A percentile compares a stretch with the other conserved stretches of the same genome.
Conservation (phyloP, 1,140 invertebrate genomes). For the Vollenhovia emeryi region DNA sequence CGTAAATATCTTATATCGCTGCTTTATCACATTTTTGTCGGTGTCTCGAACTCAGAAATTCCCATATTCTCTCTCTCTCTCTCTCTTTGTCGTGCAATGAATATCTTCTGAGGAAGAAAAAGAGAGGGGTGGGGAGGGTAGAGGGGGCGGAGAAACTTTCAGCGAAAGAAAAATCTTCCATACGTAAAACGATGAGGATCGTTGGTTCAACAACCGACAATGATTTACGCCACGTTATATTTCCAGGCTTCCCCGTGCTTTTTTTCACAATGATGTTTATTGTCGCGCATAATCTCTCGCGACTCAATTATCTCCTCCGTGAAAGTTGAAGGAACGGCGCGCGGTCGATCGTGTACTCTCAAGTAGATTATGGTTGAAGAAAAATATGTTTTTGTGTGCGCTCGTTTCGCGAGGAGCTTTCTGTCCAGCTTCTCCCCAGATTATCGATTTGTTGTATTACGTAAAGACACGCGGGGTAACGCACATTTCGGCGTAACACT, state of each 20-base stretch:
- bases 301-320: slow-evolving; percentile 46
- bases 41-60: neutral
- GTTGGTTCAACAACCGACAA: slow-evolving; percentile 60
- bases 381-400: slow-evolving; percentile 58
- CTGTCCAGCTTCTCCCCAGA: neutral
- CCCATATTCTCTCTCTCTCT: neutral
- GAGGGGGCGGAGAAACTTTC: neutral
- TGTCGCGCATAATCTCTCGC: slow-evolving; percentile 52
- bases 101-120: neutral
- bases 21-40: slow-evolving; percentile 10
- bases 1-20: slow-evolving; percentile 20
- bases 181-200: slow-evolving; percentile 7
- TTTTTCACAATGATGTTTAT: slow-evolving; percentile 57
- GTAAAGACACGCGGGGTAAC: neutral
- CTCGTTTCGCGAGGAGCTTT: neutral
- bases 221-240: slow-evolving; percentile 45
- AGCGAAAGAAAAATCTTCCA: slow-evolving; percentile 1
- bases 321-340: slow-evolving; percentile 51
- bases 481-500: neutral
- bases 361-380: slow-evolving; percentile 28
- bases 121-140: neutral
- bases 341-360: neutral
- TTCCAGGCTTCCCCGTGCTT: slow-evolving; percentile 25
- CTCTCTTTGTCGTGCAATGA: neutral
- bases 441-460: neutral